Base-by-base conservation (phyloP, 2,113 vertebrate species). In the Ammospiza caudacuta region DNA sequence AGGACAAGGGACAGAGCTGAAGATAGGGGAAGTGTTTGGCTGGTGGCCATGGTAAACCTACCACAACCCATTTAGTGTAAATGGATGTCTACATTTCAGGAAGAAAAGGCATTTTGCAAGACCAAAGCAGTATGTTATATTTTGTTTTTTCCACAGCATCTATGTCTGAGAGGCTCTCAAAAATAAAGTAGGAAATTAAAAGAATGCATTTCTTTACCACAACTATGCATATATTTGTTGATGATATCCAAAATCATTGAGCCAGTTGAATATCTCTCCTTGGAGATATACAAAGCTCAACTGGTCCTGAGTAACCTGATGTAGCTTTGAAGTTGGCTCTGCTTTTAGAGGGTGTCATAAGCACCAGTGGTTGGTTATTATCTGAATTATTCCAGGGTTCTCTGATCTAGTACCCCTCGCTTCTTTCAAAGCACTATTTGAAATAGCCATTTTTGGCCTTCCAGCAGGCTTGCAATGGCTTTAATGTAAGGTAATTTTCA, bases 321-420 rank as follows among this genome's bases (percentile, higher is more conserved):
- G 1, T 6, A 54, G 58, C 46, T 83, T 73, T 64, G n/a, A 75
- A 79, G 39, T 15, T 68, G 28, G 20, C 22, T 8, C 17, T 69
- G 25, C 1, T 2, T 20, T n/a, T 37, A 74, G 23, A 1, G 0
- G 23, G 28, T 1, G 1, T 37, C 20, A 29, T 37, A n/a, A 91
- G 61, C 37, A 58, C n/a, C n/a, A 31, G 22, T 12, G 29, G 7
- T 6, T 58, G 27, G 6, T 51, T 43, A 12, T 80, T 64, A 83
- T 14, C 3, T 57, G 35, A 83, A 44, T 61, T 73, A 39, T 73
- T 91, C 27, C 31, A 39, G 25, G 11, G 18, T 59, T 85, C 57
- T 82, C 5, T 39, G 70, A 29, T 73, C 35, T 35, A 43, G 24
- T 75, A 51, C 54, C 54, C 44, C 51, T 87, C 72, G 21, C 8